Evolutionary conservation across 1,140 invertebrate genomes (phyloP), one percentile per base, ranked within the genome.

Genomic region (Anthonomus grandis): DNA sequence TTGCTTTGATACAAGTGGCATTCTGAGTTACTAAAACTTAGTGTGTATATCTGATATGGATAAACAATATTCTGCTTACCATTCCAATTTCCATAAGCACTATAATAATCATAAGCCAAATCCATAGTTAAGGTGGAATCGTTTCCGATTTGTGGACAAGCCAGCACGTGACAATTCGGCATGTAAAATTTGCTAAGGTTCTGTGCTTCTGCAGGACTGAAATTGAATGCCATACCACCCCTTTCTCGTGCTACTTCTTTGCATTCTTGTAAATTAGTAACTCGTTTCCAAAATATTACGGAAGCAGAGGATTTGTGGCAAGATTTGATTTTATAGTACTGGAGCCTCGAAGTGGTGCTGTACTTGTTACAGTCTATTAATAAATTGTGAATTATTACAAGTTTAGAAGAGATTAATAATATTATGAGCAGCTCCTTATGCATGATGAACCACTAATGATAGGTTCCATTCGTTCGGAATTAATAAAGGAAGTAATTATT

Each of bases 181-280:
- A 44, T 38, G 22, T 13, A 42, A 9, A 15, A n/a, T 39, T 47
- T 45, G 5, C 19, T 41, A 8, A 36, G 63, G 41, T 66, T 24
- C 6, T 41, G 59, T 65, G 46, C 65, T 18, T 73, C 72, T 19
- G 61, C 62, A 27, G 74, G 74, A 53, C 77, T 79, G 59, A 78
- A 85, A 73, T 85, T 86, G 21, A 86, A 76, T 1, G 82, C 82
- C 19, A 86, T 64, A n/a, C 76, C 83, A 38, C 74, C 79, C 63
- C 78, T 83, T 57, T 77, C 71, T 1, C 74, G 61, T 2, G 79
- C 82, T 58, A 83, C 78, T 45, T 76, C 62, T 44, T 75, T 73
- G 62, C 84, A 86, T 21, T 78, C 64, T 9, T 45, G 12, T 13
- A 68, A n/a, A 23, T 21, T 50, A 12, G 42, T 34, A 2, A 59